phyloP scores from a whole-genome alignment of 1,140 invertebrate species.

The Orchesella cincta region DNA sequence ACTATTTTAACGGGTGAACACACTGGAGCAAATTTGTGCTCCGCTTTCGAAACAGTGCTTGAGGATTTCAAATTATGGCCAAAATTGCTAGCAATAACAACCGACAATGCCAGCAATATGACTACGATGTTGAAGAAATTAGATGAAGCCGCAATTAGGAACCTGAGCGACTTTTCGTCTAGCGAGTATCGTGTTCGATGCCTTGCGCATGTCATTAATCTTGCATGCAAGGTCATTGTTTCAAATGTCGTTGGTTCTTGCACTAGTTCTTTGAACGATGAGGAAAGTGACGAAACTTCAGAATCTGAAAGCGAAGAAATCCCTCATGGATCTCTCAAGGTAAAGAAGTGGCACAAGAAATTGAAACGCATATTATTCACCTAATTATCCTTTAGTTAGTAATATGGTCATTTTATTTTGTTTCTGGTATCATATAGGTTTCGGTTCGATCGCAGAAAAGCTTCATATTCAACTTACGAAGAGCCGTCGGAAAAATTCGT shows the following conservation, averaged over 20 bases:
- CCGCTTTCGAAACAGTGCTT: background rate
- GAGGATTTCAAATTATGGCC: background rate
- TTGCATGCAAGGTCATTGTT: background rate
- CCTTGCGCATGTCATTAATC: constrained; percentile 26
- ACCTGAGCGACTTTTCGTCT: background rate
- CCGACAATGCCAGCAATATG: constrained; percentile 36
- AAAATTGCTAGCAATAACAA: constrained; percentile 31
- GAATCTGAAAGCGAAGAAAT: no score
- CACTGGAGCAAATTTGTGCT: constrained; percentile 23
- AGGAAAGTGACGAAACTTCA: no score
- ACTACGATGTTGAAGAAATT: constrained; percentile 8
- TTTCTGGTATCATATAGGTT: background rate
- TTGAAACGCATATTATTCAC: background rate
- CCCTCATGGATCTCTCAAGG: no score
- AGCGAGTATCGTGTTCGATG: constrained; percentile 14
- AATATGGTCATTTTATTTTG: background rate
- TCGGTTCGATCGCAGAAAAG: no score
- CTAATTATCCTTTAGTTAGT: background rate
- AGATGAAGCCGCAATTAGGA: background rate
- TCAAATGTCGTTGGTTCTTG: background rate
- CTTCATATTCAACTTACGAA: no score
- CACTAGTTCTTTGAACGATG: background rate
- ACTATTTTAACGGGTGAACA: constrained; percentile 11
- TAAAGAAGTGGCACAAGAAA: no score
- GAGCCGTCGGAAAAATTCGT: no score